These are phyloP conservation scores for Pempheris klunzingeri DNA, from an alignment of 2,797 vertebrate genomes.

Conservation along the genomic window DNA sequence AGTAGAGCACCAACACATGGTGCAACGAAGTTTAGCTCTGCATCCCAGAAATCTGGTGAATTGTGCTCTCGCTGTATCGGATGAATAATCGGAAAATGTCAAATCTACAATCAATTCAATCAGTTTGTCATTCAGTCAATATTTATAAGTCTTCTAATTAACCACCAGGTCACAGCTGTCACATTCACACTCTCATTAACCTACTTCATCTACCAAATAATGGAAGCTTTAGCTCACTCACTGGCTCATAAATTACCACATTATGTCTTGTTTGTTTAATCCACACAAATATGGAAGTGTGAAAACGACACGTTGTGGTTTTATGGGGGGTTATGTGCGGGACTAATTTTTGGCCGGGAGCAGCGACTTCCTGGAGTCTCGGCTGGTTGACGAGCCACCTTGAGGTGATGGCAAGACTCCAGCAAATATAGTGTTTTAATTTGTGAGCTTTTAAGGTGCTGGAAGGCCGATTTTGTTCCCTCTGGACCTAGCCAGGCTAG, in stretches of 20 bases:
- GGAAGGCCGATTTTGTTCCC: slow-evolving; percentile 12
- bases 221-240: slow-evolving; percentile 43
- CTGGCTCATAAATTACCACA: slow-evolving; percentile 43
- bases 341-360: slow-evolving; percentile 27
- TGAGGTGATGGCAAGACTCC: slow-evolving; percentile 12
- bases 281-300: slow-evolving; percentile 22
- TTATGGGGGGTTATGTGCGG: slow-evolving; percentile 2
- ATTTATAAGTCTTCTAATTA: slow-evolving; percentile 66
- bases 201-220: slow-evolving; percentile 59
- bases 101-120: slow-evolving; percentile 62
- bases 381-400: slow-evolving; percentile 33
- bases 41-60: slow-evolving; percentile 41
- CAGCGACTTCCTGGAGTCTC: slow-evolving; percentile 43
- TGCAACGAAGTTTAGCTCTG: slow-evolving; percentile 49
- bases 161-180: slow-evolving; percentile 64
- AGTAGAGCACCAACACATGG: slow-evolving; percentile 62
- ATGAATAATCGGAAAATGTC: slow-evolving; percentile 41
- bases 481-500: not conserved
- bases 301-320: slow-evolving; percentile 23
- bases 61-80: slow-evolving; percentile 31
- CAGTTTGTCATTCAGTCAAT: slow-evolving; percentile 68
- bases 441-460: slow-evolving; percentile 19
- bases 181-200: slow-evolving; percentile 67
- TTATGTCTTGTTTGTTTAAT: slow-evolving; percentile 40
- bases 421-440: slow-evolving; percentile 35